Percentiles rank a stretch among this genome's conserved stretches.
Evolutionary conservation across 2,888 invertebrate species (phyloP).

Genomic region (Julus scandinavius): DNA sequence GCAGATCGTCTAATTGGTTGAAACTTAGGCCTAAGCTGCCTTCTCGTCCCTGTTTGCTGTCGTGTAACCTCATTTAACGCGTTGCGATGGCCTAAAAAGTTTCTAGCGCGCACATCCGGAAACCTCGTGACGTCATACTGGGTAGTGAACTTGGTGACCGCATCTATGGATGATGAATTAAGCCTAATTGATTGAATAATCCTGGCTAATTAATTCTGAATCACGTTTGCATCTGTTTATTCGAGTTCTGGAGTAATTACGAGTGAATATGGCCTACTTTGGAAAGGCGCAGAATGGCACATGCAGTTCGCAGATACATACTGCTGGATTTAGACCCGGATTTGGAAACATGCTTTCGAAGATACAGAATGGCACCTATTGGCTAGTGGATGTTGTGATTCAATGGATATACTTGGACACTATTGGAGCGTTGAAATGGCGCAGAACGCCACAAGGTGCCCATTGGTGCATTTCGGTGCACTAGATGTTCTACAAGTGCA

Average conservation of each 20-base stretch:
- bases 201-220: neutral
- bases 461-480: neutral
- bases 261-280: neutral
- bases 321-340: too few relatives aligned
- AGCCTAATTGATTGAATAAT: neutral
- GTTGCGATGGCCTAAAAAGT: constrained; percentile 1
- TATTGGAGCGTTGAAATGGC: neutral
- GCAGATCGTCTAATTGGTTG: neutral
- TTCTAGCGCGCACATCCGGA: constrained; percentile 11
- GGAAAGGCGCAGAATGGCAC: neutral
- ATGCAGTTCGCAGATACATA: neutral
- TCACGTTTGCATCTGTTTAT: neutral
- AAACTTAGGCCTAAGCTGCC: neutral
- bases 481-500: too few relatives aligned
- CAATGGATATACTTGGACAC: too few relatives aligned
- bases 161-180: neutral
- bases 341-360: too few relatives aligned
- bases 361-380: too few relatives aligned
- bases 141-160: neutral
- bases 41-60: neutral
- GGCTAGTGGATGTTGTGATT: too few relatives aligned
- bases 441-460: neutral
- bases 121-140: neutral
- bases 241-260: too few relatives aligned
- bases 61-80: constrained; percentile 5